phyloP scores from a whole-genome alignment of 2,888 invertebrate genomes.

The Oscheius sp. region DNA sequence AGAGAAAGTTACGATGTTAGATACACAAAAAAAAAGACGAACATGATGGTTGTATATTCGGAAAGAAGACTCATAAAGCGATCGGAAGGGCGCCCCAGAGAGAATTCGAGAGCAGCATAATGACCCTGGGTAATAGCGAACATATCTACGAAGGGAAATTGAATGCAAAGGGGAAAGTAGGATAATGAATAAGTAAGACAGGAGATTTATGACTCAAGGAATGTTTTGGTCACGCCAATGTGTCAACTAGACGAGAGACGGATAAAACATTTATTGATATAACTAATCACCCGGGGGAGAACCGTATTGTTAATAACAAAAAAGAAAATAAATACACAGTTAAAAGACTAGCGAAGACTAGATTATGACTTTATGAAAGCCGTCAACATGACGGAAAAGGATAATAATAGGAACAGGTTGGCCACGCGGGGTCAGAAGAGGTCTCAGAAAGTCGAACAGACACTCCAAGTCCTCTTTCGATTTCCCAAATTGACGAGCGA shows the following conservation, averaged over 20 bases:
- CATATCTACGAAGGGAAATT: too few species aligned
- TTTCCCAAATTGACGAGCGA: conserved; percentile 15
- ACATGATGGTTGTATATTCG: too few species aligned
- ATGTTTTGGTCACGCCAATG: not conserved
- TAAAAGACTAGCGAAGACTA: not conserved
- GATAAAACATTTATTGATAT: not conserved
- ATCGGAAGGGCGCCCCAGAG: too few species aligned
- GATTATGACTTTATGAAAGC: conserved; percentile 15
- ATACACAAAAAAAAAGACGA: too few species aligned
- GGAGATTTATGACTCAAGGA: not conserved
- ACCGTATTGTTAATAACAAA: not conserved
- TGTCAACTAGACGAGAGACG: not conserved
- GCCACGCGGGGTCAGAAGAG: not conserved
- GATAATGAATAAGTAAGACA: not conserved
- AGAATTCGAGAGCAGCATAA: too few species aligned
- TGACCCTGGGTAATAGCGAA: too few species aligned
- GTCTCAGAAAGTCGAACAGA: conserved; percentile 10
- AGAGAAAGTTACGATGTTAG: too few species aligned
- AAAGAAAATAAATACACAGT: not conserved
- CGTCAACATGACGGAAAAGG: conserved; percentile 5
- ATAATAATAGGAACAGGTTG: conserved; percentile 9
- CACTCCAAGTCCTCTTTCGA: conserved; percentile 16
- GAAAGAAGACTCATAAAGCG: too few species aligned
- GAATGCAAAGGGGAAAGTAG: too few species aligned
- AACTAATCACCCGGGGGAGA: not conserved